phyloP scores from a whole-genome alignment of 1,140 invertebrate species.

The Phortica variegata region DNA sequence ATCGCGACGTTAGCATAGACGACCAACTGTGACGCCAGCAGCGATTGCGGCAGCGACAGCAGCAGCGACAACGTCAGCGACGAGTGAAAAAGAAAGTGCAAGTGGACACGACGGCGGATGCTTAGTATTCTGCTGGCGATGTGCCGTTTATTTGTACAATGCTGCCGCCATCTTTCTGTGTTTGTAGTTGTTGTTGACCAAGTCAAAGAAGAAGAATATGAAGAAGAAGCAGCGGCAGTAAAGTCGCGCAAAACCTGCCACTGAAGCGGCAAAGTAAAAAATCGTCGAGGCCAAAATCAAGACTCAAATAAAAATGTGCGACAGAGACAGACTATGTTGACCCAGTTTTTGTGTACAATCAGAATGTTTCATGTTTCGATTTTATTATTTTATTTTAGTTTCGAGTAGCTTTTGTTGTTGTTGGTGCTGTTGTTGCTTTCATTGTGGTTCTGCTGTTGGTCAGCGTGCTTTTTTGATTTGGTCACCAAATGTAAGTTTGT shows the following conservation, averaged over 20 bases:
- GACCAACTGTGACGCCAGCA: constrained; percentile 17
- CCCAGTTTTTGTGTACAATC: constrained; percentile 52
- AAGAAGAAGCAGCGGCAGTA: constrained; percentile 13
- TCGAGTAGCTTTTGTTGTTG: constrained; percentile 39
- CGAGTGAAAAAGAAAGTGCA: constrained; percentile 56
- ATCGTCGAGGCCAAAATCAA: too few species aligned
- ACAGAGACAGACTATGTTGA: constrained; percentile 18
- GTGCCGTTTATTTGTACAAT: constrained; percentile 25
- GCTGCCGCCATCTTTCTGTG: constrained; percentile 14
- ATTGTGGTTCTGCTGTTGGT: constrained; percentile 1
- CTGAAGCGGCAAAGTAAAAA: too few species aligned
- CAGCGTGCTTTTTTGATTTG: neutral
- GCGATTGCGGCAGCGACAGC: constrained; percentile 9
- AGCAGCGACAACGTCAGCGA: constrained; percentile 14
- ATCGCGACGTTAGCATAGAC: neutral
- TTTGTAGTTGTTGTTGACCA: constrained; percentile 10
- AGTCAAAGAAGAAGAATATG: constrained; percentile 37
- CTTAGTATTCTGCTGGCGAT: constrained; percentile 51
- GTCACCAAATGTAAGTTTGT: too few species aligned
- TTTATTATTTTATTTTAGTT: constrained; percentile 54
- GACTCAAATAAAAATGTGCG: too few species aligned
- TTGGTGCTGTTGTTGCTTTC: constrained; percentile 13
- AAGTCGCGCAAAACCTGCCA: too few species aligned
- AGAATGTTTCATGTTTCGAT: constrained; percentile 57
- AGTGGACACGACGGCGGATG: constrained; percentile 56